These are phyloP conservation scores for Geopemphigus sp. DNA, from an alignment of 1,140 invertebrate genomes.

Conservation along the genomic window DNA sequence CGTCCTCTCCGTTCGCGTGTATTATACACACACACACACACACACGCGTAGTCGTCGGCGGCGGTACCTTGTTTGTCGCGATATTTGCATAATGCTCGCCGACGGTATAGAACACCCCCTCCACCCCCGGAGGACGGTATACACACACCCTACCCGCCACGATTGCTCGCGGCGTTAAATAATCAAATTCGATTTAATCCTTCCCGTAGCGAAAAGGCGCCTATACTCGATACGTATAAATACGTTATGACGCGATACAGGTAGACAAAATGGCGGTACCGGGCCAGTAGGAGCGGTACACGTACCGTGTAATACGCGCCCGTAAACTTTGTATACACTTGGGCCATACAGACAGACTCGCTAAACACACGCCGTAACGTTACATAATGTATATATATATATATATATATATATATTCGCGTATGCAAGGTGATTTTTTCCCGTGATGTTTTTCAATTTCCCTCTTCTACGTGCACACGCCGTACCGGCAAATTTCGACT, in stretches of 20 bases:
- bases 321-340: background rate
- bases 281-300: too few species aligned
- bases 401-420: too few species aligned
- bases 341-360: background rate
- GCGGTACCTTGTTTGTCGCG: slow-evolving; percentile 28
- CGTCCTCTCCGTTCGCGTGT: background rate
- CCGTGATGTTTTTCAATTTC: too few species aligned
- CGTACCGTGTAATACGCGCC: background rate
- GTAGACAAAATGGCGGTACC: too few species aligned
- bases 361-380: too few species aligned
- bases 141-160: background rate
- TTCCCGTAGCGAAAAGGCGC: background rate
- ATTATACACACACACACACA: background rate
- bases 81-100: slow-evolving; percentile 32
- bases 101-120: slow-evolving; percentile 1
- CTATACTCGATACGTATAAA: slow-evolving; percentile 30
- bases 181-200: slow-evolving; percentile 35
- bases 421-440: too few species aligned
- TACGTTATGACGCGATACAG: slow-evolving; percentile 13
- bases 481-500: too few species aligned
- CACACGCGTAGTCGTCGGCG: too few species aligned
- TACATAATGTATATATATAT: too few species aligned
- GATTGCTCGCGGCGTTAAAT: background rate
- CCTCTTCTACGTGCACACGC: too few species aligned
- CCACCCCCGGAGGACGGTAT: background rate